A percentile compares a stretch with the other conserved stretches of the same genome.
Evolutionary conservation across 1,140 invertebrate genomes (phyloP).

Genomic region (Phymorhynchus buccinoides): DNA sequence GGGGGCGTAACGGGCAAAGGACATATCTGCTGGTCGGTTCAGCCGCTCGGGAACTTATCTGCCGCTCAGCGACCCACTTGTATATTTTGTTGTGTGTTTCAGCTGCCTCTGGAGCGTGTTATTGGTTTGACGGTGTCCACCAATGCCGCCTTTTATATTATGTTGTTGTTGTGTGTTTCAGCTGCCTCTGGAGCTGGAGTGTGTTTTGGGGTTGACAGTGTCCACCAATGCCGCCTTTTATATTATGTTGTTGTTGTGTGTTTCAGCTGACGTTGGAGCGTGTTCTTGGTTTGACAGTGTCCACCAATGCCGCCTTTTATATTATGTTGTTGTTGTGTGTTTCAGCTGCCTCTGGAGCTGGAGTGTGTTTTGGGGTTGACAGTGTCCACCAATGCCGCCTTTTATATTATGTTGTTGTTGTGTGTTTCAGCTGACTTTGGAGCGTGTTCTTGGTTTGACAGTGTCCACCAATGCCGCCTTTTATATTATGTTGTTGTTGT

Average conservation of each 20-base stretch:
- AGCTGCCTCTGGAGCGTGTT: neutral
- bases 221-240: too few relatives aligned
- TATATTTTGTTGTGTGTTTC: neutral
- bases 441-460: constrained; percentile 16
- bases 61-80: too few relatives aligned
- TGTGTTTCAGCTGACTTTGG: neutral
- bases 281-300: constrained; percentile 6
- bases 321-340: neutral
- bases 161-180: neutral
- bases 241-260: neutral
- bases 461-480: neutral
- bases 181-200: neutral
- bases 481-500: too few relatives aligned
- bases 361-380: neutral
- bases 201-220: neutral
- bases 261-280: neutral
- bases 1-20: too few relatives aligned
- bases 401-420: too few relatives aligned
- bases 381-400: neutral
- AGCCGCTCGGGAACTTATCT: too few relatives aligned
- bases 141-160: constrained; percentile 88
- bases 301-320: too few relatives aligned
- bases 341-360: neutral
- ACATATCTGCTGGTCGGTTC: too few relatives aligned
- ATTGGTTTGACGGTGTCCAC: neutral